Conservation (phyloP, 1,140 invertebrate species). For the Trichoplusia ni region DNA sequence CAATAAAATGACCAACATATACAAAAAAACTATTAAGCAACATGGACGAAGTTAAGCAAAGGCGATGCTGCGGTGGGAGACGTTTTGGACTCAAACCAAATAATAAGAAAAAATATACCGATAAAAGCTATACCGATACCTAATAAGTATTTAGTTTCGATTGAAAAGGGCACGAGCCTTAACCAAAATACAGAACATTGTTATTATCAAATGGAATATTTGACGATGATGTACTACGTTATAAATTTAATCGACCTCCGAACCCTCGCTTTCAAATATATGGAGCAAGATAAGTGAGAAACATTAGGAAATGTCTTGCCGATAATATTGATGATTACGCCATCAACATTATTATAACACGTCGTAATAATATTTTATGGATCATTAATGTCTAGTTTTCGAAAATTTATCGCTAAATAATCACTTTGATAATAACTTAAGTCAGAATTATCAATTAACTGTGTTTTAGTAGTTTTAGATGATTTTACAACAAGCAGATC, state of each 20-base stretch:
- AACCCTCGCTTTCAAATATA: slow-evolving; percentile 22
- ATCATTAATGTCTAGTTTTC: slow-evolving; percentile 16
- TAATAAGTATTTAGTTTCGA: neutral
- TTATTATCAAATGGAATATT: slow-evolving; percentile 4
- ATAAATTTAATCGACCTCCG: slow-evolving; percentile 24
- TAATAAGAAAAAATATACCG: too few species aligned
- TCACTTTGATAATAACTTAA: neutral
- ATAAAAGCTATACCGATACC: too few species aligned
- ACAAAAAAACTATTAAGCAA: too few species aligned
- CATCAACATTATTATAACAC: slow-evolving; percentile 6
- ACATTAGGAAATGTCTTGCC: slow-evolving; percentile 26
- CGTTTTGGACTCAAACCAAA: too few species aligned
- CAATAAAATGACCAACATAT: too few species aligned
- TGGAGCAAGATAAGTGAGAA: slow-evolving; percentile 19
- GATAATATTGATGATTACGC: slow-evolving; percentile 11
- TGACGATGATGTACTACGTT: neutral
- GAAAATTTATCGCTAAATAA: neutral
- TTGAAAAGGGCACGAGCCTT: too few species aligned
- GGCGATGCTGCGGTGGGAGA: too few species aligned
- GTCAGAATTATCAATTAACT: too few species aligned
- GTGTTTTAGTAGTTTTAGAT: too few species aligned
- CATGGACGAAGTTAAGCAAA: too few species aligned
- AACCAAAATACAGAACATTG: slow-evolving; percentile 9
- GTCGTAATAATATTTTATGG: slow-evolving; percentile 25
- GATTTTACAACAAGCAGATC: too few species aligned